Conservation (phyloP, 1,140 invertebrate genomes). For the Oncopeltus fasciatus region DNA sequence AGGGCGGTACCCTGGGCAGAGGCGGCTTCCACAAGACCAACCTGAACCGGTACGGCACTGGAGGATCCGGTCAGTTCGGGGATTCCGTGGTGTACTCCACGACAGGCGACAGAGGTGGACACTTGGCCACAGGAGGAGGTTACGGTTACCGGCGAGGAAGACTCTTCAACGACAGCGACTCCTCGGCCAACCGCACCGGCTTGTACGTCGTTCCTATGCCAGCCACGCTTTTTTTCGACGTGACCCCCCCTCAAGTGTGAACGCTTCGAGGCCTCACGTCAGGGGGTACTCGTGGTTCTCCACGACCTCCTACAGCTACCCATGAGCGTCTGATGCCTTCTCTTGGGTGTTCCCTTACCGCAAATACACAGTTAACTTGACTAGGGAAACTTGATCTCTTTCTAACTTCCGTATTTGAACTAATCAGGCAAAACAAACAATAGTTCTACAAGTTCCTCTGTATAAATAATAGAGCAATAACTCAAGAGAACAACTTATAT, state of each 20-base stretch:
- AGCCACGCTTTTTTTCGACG: constrained; percentile 19
- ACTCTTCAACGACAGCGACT: no score
- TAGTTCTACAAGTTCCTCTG: no score
- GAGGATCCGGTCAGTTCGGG: constrained; percentile 22
- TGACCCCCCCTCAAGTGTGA: constrained; percentile 9
- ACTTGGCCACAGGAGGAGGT: constrained; percentile 4
- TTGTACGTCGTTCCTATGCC: constrained; percentile 21
- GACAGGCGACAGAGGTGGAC: neutral
- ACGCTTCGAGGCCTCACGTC: neutral
- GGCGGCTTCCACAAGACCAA: constrained; percentile 24
- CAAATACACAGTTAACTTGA: no score
- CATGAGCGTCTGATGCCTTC: no score
- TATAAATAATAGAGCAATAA: no score
- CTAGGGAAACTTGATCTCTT: no score
- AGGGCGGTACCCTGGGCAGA: constrained; percentile 22
- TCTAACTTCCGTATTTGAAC: no score
- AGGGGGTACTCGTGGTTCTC: neutral
- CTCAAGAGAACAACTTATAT: no score
- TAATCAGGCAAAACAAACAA: no score
- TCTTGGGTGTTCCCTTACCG: no score
- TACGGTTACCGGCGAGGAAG: neutral
- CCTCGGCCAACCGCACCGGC: constrained; percentile 9
- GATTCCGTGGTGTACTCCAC: constrained; percentile 5
- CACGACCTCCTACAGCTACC: neutral
- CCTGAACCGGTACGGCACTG: constrained; percentile 20